These are phyloP conservation scores for Apteryx owenii DNA, from an alignment of 2,113 vertebrate species.

Conservation along the genomic window DNA sequence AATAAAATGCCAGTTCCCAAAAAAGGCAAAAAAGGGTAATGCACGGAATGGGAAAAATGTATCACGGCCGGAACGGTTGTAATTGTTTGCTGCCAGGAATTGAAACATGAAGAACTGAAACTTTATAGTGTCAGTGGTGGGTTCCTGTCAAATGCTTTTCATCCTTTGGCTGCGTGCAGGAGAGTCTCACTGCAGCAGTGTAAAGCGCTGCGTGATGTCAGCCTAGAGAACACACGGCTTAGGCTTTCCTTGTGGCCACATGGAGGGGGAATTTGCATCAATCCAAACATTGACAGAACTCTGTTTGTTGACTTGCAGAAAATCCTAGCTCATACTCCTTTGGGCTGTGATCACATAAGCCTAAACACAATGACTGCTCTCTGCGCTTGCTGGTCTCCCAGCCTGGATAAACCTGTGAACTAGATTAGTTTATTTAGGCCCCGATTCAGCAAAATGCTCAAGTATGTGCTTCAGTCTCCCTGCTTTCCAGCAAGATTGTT, in stretches of 20 bases:
- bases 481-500: not conserved
- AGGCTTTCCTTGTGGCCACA: not conserved
- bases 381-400: not conserved
- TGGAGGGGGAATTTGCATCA: not conserved
- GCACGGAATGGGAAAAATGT: not conserved
- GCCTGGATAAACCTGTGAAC: not conserved
- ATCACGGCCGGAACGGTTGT: not conserved
- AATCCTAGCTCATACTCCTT: not conserved
- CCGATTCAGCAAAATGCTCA: constrained; percentile 36
- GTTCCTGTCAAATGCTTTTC: not conserved
- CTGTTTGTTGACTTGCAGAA: constrained; percentile 35
- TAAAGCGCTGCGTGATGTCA: not conserved
- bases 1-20: not conserved
- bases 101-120: not conserved
- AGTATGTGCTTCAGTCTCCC: not conserved
- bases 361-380: not conserved
- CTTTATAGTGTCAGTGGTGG: not conserved
- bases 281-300: not conserved
- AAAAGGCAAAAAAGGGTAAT: not conserved
- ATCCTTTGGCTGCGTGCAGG: fast-evolving
- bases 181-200: not conserved
- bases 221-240: not conserved
- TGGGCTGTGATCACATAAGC: not conserved
- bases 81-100: not conserved
- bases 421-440: constrained; percentile 5